Conservation (phyloP, 2,113 vertebrate genomes). For the human (Homo sapiens) region DNA sequence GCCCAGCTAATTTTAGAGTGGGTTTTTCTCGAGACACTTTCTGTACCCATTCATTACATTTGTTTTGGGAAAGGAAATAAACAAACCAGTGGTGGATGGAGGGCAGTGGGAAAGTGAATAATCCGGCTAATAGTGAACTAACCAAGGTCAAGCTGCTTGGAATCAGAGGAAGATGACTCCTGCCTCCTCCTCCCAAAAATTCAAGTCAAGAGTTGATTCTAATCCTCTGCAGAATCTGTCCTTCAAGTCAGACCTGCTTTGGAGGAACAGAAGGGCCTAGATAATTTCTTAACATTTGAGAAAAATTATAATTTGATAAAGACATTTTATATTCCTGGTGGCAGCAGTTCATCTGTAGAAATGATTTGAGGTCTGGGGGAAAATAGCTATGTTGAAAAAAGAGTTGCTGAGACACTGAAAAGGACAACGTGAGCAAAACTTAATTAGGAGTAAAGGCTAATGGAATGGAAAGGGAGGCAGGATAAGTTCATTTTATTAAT, state of each 20-base stretch:
- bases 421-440: constrained; percentile 56
- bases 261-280: neutral
- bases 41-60: neutral
- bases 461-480: constrained; percentile 69
- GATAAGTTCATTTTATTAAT: constrained; percentile 79
- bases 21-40: neutral
- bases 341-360: constrained; percentile 20
- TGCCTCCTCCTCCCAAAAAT: neutral
- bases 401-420: constrained; percentile 47
- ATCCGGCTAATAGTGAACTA: neutral
- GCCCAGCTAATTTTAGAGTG: neutral
- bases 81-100: neutral
- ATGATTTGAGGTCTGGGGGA: constrained; percentile 34
- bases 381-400: neutral
- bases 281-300: constrained; percentile 33
- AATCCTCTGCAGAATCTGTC: neutral
- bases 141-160: neutral
- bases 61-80: neutral
- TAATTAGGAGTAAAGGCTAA: constrained; percentile 70
- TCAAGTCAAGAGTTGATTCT: neutral
- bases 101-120: neutral
- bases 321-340: neutral
- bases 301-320: constrained; percentile 63
- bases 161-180: neutral
- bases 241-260: neutral